These are phyloP conservation scores for Harlomillsia oculata DNA, from an alignment of 1,140 invertebrate species.

Conservation along the genomic window DNA sequence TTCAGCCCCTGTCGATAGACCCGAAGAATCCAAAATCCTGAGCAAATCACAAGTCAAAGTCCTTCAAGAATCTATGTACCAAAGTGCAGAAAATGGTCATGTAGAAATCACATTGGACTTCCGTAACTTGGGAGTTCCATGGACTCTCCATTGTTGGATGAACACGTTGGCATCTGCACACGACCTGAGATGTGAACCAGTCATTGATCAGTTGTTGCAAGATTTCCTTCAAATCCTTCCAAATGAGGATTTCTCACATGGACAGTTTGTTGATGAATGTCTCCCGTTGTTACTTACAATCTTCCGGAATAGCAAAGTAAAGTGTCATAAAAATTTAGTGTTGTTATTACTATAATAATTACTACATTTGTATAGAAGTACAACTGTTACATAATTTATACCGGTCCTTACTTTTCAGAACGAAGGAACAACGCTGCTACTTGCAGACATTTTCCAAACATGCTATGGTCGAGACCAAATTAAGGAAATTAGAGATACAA, in stretches of 20 bases:
- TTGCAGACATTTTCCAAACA: conserved; percentile 80
- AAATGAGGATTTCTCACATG: conserved; percentile 70
- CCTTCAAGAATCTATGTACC: conserved; percentile 85
- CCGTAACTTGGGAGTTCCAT: conserved; percentile 67
- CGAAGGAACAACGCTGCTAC: conserved; percentile 71
- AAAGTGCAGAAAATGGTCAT: conserved; percentile 79
- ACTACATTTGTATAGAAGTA: background rate
- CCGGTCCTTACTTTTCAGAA: conserved; percentile 51
- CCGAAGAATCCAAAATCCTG: conserved; percentile 43
- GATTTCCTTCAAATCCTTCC: conserved; percentile 78
- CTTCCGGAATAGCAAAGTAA: conserved; percentile 77
- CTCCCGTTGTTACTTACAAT: conserved; percentile 80
- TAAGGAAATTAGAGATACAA: conserved; percentile 62
- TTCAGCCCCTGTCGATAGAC: conserved; percentile 32
- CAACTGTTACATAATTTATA: conserved; percentile 5
- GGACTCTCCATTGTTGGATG: conserved; percentile 61
- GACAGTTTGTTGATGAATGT: conserved; percentile 70
- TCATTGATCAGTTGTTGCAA: conserved; percentile 80
- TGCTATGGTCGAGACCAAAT: conserved; percentile 79
- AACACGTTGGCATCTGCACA: conserved; percentile 75
- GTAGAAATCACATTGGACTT: conserved; percentile 77
- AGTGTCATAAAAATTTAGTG: background rate
- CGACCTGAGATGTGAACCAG: conserved; percentile 65
- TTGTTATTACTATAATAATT: no score
- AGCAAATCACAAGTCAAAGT: conserved; percentile 73